Percentiles rank a stretch among this genome's conserved stretches.
Conservation (phyloP, 1,140 invertebrate genomes). For the Eurytemora carolleeae region DNA sequence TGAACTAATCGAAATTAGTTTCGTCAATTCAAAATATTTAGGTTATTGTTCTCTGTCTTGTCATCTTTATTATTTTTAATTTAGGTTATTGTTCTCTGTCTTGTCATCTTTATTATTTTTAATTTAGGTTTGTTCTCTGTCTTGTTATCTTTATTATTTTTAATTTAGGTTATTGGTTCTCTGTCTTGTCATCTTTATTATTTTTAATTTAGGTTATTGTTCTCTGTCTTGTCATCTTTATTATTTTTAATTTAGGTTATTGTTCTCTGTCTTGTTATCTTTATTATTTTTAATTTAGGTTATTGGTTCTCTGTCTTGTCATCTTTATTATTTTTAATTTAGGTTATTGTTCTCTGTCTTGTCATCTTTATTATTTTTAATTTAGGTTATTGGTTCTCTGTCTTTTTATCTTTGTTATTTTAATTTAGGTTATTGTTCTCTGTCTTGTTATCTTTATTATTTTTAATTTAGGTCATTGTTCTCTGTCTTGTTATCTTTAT, state of each 20-base stretch:
- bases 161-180: neutral
- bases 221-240: too few species aligned
- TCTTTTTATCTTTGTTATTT: neutral
- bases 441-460: slow-evolving; percentile 86
- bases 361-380: neutral
- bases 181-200: neutral
- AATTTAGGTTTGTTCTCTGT: too few species aligned
- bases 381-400: neutral
- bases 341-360: neutral
- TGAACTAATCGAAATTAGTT: too few species aligned
- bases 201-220: neutral
- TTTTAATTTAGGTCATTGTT: slow-evolving; percentile 50
- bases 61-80: too few species aligned
- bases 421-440: slow-evolving; percentile 48
- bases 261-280: neutral
- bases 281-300: neutral
- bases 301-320: too few species aligned
- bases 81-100: too few species aligned
- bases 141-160: too few species aligned
- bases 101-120: too few species aligned
- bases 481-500: slow-evolving; percentile 82
- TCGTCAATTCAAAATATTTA: too few species aligned
- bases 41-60: too few species aligned
- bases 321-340: neutral
- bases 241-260: neutral